Evolutionary conservation across 2,888 invertebrate genomes (phyloP), one percentile per base, ranked within the genome.

Genomic region (Perithous albicinctus): DNA sequence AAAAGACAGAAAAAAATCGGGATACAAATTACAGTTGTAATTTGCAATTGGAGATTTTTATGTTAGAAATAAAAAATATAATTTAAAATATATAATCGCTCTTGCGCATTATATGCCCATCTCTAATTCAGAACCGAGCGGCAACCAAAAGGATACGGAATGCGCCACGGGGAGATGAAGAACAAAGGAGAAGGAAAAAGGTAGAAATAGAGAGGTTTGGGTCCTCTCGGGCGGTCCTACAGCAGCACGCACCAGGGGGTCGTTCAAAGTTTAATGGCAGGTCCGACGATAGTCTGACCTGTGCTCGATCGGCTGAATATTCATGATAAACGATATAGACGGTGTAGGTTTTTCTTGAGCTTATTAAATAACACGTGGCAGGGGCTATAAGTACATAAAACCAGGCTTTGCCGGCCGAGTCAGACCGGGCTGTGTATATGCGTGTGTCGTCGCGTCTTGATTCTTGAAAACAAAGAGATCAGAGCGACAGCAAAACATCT

Each of bases 201-300:
- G 41, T 26, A 8, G 43, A 64, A 64, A 64, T 41, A 38, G 15
- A 64, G 15, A 64, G 70, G 70, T 38, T 80, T 70, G 51, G 41
- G 51, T 67, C 61, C 54, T 61, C 32, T 26, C 20, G 59, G 51
- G 77, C 61, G 35, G 66, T 18, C 15, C 43, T 54, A 41, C 41
- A 41, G 41, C 41, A 41, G 41, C 41, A 12, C 75, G 29, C 80
- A 46, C 38, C 80, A 29, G 80, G 80, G 80, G 80, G 80, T 80
- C 75, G 46, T 76, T 75, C 23, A 64, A 66, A 59, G 64, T 80
- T 79, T 63, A 79, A 72, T 32, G n/a, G n/a, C n/a, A n/a, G n/a
- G 56, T 56, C 18, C 23, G 59, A 64, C 64, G 75, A 70, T 56
- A 51, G 23, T 54, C 69, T 74, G 59, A 67, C 67, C 29, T 41